Evolutionary conservation across 2,888 invertebrate genomes (phyloP).

Genomic region (Idaea straminata): DNA sequence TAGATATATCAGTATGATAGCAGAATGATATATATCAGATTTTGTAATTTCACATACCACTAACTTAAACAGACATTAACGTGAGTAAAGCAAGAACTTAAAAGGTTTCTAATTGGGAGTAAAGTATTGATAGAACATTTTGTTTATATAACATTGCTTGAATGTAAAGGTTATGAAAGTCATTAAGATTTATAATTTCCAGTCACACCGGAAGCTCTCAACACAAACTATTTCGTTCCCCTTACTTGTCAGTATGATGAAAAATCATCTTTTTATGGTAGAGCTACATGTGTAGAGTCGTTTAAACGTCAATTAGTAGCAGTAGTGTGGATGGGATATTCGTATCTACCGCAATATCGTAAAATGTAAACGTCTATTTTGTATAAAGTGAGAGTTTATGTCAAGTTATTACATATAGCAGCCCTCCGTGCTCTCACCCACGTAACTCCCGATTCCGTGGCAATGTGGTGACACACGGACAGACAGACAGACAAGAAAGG

Average conservation of each 20-base stretch:
- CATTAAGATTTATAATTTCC: conserved; percentile 4
- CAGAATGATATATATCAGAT: neutral
- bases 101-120: neutral
- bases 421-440: too few species aligned
- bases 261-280: conserved; percentile 16
- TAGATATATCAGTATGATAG: neutral
- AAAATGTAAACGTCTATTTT: conserved; percentile 38
- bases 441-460: too few species aligned
- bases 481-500: too few species aligned
- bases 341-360: conserved; percentile 25
- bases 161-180: conserved; percentile 6
- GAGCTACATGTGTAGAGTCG: conserved; percentile 32
- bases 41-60: neutral
- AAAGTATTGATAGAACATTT: neutral
- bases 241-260: conserved; percentile 14
- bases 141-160: neutral
- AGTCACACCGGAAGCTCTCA: conserved; percentile 17
- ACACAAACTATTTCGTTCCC: conserved; percentile 15
- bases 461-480: too few species aligned
- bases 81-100: neutral
- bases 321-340: conserved; percentile 35
- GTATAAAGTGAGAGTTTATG: conserved; percentile 35
- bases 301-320: conserved; percentile 43
- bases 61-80: neutral
- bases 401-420: conserved; percentile 24